A percentile compares a stretch with the other conserved stretches of the same genome.
These are phyloP conservation scores for Rhopilema esculentum DNA, from an alignment of 30 jellyfish, hydroid and myxozoan species.

Conservation along the genomic window DNA sequence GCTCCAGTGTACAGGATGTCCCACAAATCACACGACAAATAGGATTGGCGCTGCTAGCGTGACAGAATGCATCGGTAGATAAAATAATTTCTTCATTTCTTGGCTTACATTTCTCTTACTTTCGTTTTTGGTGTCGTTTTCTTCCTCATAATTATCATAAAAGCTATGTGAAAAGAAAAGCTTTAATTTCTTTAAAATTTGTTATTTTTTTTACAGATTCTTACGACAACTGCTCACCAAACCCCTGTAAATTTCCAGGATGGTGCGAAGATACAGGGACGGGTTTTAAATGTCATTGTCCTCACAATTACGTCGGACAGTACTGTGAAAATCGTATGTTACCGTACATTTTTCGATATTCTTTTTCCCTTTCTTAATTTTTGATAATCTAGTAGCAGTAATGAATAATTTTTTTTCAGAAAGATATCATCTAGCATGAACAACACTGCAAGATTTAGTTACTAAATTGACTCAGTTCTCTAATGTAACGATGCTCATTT, in stretches of 20 bases:
- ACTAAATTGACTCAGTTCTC: too few species aligned
- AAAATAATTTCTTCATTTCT: not conserved
- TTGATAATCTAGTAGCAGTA: not conserved
- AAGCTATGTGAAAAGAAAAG: too few species aligned
- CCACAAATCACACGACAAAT: slow-evolving; percentile 50
- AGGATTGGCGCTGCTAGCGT: slow-evolving; percentile 53
- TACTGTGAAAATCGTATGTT: slow-evolving; percentile 45
- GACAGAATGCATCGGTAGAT: slow-evolving; percentile 38
- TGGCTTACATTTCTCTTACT: not conserved
- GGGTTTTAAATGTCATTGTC: slow-evolving; percentile 49
- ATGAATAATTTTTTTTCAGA: too few species aligned
- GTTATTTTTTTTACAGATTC: not conserved
- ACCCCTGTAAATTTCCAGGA: slow-evolving; percentile 59
- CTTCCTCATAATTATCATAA: not conserved
- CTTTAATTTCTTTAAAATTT: too few species aligned
- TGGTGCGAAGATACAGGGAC: slow-evolving; percentile 68
- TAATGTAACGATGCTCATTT: too few species aligned
- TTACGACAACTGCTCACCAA: slow-evolving; percentile 56
- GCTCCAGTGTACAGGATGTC: slow-evolving; percentile 43
- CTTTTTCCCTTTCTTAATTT: too few species aligned
- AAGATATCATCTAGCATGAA: too few species aligned
- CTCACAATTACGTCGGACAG: slow-evolving; percentile 15
- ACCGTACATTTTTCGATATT: not conserved
- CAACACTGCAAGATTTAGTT: too few species aligned
- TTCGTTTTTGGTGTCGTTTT: too few species aligned